phyloP scores from a whole-genome alignment of 2,888 invertebrate species.

The Drosophila atroscutellata region DNA sequence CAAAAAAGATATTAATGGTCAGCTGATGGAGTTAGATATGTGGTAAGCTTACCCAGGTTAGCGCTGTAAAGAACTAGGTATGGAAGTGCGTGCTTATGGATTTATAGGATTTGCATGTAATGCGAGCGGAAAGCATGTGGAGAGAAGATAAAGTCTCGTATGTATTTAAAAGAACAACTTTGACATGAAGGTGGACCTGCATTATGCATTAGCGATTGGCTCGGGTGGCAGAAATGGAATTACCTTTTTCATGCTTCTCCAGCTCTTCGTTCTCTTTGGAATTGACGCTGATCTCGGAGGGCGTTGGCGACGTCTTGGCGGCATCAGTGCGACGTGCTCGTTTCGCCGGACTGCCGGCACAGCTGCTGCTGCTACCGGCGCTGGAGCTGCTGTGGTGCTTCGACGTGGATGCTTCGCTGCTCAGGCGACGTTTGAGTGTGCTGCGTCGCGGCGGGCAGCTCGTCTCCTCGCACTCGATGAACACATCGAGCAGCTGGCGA shows the following conservation, averaged over 20 bases:
- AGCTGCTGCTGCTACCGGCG: conserved; percentile 35
- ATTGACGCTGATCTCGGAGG: conserved; percentile 82
- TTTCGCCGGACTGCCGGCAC: conserved; percentile 51
- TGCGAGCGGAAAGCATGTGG: conserved; percentile 46
- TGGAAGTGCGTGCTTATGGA: conserved; percentile 17
- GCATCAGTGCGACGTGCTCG: conserved; percentile 50
- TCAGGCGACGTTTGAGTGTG: conserved; percentile 43
- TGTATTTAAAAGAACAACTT: neutral
- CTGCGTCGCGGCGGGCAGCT: conserved; percentile 27
- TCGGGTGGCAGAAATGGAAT: neutral
- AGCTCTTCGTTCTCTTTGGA: conserved; percentile 83
- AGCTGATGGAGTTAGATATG: neutral
- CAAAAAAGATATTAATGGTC: neutral
- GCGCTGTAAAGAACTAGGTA: conserved; percentile 17
- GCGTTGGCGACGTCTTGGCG: conserved; percentile 81
- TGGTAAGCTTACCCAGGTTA: conserved; percentile 34
- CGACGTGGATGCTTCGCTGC: conserved; percentile 38
- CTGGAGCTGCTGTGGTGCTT: conserved; percentile 42
- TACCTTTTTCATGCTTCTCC: conserved; percentile 65
- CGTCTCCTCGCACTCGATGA: conserved; percentile 34
- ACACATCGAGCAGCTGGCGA: conserved; percentile 56
- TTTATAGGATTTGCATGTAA: conserved; percentile 17
- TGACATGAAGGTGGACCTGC: neutral
- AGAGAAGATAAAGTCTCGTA: conserved; percentile 24
- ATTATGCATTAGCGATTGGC: neutral